These are phyloP conservation scores for Ianthella basta DNA, from an alignment of 37 sponge, comb jelly and placozoan species.

Conservation along the genomic window DNA sequence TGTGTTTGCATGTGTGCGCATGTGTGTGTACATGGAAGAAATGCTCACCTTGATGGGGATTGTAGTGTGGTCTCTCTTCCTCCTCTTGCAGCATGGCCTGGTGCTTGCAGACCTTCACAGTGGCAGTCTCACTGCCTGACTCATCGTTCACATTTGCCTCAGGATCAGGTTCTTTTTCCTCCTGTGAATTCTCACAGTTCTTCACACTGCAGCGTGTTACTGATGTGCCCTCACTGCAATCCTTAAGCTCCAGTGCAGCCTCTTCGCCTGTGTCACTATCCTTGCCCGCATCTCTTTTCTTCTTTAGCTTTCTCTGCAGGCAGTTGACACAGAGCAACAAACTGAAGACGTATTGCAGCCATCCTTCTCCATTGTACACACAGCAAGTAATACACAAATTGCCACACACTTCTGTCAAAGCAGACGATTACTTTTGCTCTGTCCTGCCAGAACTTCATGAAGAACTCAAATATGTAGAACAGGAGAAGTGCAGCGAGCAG, in stretches of 20 bases:
- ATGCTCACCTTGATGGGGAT: not conserved
- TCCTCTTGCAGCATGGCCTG: too few relatives aligned
- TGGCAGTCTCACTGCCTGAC: not conserved
- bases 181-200: not conserved
- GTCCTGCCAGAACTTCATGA: conserved; percentile 40
- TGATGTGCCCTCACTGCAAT: too few relatives aligned
- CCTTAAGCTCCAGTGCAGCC: too few relatives aligned
- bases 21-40: not conserved
- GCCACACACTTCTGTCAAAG: not conserved
- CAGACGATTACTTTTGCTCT: not conserved
- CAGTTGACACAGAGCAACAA: not conserved
- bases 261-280: not conserved
- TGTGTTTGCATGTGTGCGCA: not conserved
- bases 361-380: too few relatives aligned
- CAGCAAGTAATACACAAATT: not conserved
- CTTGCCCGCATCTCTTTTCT: not conserved
- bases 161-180: not conserved
- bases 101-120: too few relatives aligned
- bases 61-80: too few relatives aligned
- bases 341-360: too few relatives aligned
- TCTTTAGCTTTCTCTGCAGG: not conserved
- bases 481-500: conserved; percentile 49
- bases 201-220: too few relatives aligned
- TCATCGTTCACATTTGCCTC: not conserved
- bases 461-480: conserved; percentile 75